Evolutionary conservation across 2,888 invertebrate genomes (phyloP), one percentile per base, ranked within the genome.

Genomic region (Drosophila hamatofila): DNA sequence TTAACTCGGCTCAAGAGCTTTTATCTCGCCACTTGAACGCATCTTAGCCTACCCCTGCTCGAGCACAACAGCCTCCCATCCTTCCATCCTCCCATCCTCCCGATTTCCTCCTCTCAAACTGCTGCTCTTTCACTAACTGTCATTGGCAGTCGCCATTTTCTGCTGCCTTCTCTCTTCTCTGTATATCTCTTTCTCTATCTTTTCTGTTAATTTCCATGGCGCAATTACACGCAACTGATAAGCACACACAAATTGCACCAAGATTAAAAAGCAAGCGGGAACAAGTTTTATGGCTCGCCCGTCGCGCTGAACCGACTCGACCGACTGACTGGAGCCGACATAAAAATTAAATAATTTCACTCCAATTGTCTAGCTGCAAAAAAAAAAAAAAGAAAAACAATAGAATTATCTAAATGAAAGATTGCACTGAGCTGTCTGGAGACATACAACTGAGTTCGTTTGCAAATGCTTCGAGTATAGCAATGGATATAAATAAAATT

Each of bases 201-300:
- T 35, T 73, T 78, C 81, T 83, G 87, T 91, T 91, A 91, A 91
- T 91, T 91, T 85, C 90, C 83, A 75, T 79, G 74, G 74, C 60
- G 83, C 91, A 91, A 91, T 91, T 91, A 90, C 83, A 88, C 82
- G 72, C 85, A 82, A 77, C 89, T 89, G 86, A 86, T 86, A 86
- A 86, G 82, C 66, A 64, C 60, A 64, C 60, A 68, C 56, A 72
- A 73, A 68, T 75, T 68, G 70, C 66, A 42, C 52, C 23, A 12
- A 78, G 81, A 84, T 83, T 86, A 80, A 88, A 85, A 88, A 83
- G 68, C 78, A 70, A 72, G 48, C 56, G 55, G 55, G 12, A 62
- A 70, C 33, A 73, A 80, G 60, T 84, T 83, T 85, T 85, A 84
- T 88, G 49, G 75, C 81, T 52, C 65, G 39, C 57, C 62, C 55